Evolutionary conservation across 2,888 invertebrate species (phyloP), one percentile per base, ranked within the genome.

Genomic region (Theretra japonica): DNA sequence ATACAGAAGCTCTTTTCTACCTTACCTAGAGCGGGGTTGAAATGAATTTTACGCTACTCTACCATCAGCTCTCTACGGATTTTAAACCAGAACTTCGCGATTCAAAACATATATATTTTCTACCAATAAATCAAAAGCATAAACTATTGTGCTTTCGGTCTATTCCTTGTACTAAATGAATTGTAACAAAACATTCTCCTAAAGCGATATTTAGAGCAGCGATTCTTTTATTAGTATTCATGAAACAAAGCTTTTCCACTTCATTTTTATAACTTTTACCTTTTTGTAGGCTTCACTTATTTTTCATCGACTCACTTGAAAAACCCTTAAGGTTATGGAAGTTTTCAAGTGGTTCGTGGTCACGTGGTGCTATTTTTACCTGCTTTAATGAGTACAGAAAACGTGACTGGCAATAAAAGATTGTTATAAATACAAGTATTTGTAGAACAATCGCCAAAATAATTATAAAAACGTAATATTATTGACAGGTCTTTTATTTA

Each of bases 271-370:
- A 41, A 41, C 21, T 62, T 62, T 41, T 15, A 21, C 8, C 62
- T 33, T 41, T 59, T 62, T 33, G 11, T 41, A 21, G 41, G 62
- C 62, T 41, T 62, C 62, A 21, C 21, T 62, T 33, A 41, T 33
- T 62, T 62, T 21, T 2, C 21, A 4, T 33, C n/a, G 11, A 21
- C 6, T 0, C 17, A 53, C 17, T 60, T 60, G 15, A 60, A 28
- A 41, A 21, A 7, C 15, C 7, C n/a, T n/a, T 33, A 33, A 62
- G 5, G n/a, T 30, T 33, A 41, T 15, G 33, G 21, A 33, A 62
- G 21, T n/a, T 62, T 62, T 21, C 0, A 0, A 62, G 62, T 62
- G 11, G 2, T 60, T 30, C 19, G 41, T 21, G 15, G 62, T 62
- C 41, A 62, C 41, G 41, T 21, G 41, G 41, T 15, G 33, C 21